Evolutionary conservation across 2,113 vertebrate genomes (phyloP).

Genomic region (Cebidichthys violaceus): DNA sequence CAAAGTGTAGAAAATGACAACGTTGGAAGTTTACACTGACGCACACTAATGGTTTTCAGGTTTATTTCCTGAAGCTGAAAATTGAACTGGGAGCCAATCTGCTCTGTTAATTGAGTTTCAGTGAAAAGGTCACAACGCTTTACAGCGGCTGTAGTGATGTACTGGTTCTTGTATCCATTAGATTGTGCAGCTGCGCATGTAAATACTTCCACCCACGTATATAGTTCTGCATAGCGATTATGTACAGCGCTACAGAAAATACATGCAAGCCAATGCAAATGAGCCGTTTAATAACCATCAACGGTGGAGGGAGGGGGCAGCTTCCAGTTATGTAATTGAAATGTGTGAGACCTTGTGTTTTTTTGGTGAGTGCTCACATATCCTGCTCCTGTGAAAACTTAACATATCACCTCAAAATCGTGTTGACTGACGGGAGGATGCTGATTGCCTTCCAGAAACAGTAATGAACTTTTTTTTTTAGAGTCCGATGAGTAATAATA

Average conservation of each 20-base stretch:
- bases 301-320: slow-evolving; percentile 40
- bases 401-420: slow-evolving; percentile 21
- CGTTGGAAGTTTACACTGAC: background rate
- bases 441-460: background rate
- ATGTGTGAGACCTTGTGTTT: slow-evolving; percentile 28
- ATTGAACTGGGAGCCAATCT: background rate
- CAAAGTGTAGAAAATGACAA: background rate
- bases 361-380: slow-evolving; percentile 14
- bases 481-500: background rate
- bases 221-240: slow-evolving; percentile 6
- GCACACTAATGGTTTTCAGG: background rate
- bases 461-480: background rate
- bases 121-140: slow-evolving; percentile 12
- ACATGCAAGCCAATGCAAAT: slow-evolving; percentile 45
- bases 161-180: slow-evolving; percentile 4
- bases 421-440: slow-evolving; percentile 15
- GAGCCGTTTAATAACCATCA: slow-evolving; percentile 33
- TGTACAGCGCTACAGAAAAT: background rate
- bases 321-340: slow-evolving; percentile 51
- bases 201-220: slow-evolving; percentile 33
- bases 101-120: slow-evolving; percentile 15
- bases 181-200: slow-evolving; percentile 30
- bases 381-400: slow-evolving; percentile 34
- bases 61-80: slow-evolving; percentile 23
- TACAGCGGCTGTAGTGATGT: background rate